Evolutionary conservation across 1,140 invertebrate genomes (phyloP).

Genomic region (Globodera rostochiensis): DNA sequence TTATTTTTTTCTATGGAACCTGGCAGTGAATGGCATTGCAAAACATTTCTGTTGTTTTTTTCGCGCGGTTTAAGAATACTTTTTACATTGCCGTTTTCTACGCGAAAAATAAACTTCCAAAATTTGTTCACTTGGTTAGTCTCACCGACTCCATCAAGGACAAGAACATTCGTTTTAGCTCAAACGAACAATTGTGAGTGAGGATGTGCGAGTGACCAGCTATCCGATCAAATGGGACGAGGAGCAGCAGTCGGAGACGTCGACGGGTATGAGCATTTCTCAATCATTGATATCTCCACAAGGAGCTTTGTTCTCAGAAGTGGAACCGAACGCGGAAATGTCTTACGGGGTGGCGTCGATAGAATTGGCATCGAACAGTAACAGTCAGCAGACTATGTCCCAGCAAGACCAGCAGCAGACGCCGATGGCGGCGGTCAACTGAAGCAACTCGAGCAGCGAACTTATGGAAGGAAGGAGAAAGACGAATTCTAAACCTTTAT

Average conservation of each 20-base stretch:
- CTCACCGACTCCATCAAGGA: too few species aligned
- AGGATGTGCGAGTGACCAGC: constrained; percentile 55
- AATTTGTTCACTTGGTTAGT: too few species aligned
- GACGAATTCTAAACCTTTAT: background rate
- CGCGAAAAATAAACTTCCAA: too few species aligned
- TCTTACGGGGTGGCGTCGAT: background rate
- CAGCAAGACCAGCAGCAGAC: background rate
- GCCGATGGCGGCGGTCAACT: background rate
- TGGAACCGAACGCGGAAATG: background rate
- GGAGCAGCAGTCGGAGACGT: constrained; percentile 27
- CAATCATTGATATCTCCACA: background rate
- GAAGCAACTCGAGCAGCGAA: background rate
- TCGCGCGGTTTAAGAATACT: too few species aligned
- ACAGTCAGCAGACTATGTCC: background rate
- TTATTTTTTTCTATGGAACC: too few species aligned
- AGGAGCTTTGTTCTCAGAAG: background rate
- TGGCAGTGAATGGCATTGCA: too few species aligned
- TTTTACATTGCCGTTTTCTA: too few species aligned
- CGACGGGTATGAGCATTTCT: background rate
- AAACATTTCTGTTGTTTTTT: too few species aligned
- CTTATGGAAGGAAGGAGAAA: background rate
- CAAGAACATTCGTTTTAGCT: constrained; percentile 7
- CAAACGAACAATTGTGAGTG: constrained; percentile 43
- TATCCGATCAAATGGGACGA: constrained; percentile 60
- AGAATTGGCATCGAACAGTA: background rate